Evolutionary conservation across 2,888 invertebrate genomes (phyloP), one percentile per base, ranked within the genome.

Genomic region (Drosophila parthenogenetica): DNA sequence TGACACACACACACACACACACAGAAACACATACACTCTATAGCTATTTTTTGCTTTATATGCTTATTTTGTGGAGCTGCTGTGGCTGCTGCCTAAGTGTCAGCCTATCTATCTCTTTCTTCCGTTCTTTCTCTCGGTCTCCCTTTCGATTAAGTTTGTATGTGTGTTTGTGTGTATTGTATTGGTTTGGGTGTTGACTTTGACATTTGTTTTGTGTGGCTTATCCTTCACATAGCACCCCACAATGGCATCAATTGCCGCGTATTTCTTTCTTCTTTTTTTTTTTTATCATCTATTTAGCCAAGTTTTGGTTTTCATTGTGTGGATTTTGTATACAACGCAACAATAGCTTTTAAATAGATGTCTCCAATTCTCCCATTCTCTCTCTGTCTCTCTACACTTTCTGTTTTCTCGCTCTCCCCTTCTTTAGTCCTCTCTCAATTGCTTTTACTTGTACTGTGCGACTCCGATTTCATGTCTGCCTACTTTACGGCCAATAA

Each of bases 161-260:
- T 48, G 53, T 50, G 50, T 54, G 58, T 57, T 46, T 64, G 58
- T 50, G 35, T 49, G 53, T 16, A 40, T 60, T 72, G 53, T 75
- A 67, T 73, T 69, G 63, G 68, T 69, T 73, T 70, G 79, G 76
- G 71, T 89, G 74, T 84, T 89, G 85, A 84, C 87, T 87, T 89
- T 89, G 85, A 89, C 85, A 85, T 85, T 85, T 89, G 85, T 81
- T 87, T 87, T 89, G 82, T 83, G 70, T 54, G 73, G 84, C 87
- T 81, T 87, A 85, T 87, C 87, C 89, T 81, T 87, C 79, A 74
- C 78, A 74, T 61, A 65, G 64, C 58, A 53, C 60, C 59, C 77
- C 68, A 69, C 82, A 78, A 73, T 73, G 59, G 70, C 81, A 81
- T 84, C 82, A 83, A 83, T 87, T 71, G 85, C 49, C 76, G 72